Evolutionary conservation across 2,888 invertebrate species (phyloP), one percentile per base, ranked within the genome.

Genomic region (Steromphala cineraria): DNA sequence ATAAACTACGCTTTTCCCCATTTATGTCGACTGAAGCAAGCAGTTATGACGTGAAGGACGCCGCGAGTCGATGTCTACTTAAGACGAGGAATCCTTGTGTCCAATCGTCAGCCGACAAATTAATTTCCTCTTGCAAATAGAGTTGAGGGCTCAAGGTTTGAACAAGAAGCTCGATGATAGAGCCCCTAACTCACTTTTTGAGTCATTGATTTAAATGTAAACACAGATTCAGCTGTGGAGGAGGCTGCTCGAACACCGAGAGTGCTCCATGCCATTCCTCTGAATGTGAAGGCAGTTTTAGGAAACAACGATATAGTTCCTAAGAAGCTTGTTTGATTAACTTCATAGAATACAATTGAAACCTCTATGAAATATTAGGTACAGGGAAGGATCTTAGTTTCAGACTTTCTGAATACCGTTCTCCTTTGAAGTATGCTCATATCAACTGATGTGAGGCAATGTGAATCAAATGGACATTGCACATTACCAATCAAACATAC

Each of bases 71-170:
- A 31, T 62, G 62, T 24, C 62, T 62, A 24, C 62, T 62, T 24
- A 31, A 62, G 28, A 28, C 24, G 62, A 24, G 28, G 62, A 62
- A 31, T 28, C 62, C 28, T 62, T 24, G 62, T 62, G 15, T 13
- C 62, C 15, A 62, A n/a, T 62, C 62, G 28, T 28, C 28, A 62
- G 13, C 62, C 62, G 62, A 62, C 62, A 62, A 62, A 62, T 62
- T 28, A 62, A 62, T 62, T 62, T 62, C 62, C 62, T 62, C 62
- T 24, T 62, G 62, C 62, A 62, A 62, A 62, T 28, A 62, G 62
- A 62, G 28, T 28, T 13, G 62, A 31, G 62, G 24, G 28, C 24
- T 24, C 24, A 15, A 28, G 62, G 24, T 24, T 62, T 62, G 62
- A 31, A 19, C 8, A 62, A 28, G 62, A 17, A 62, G 28, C 15